phyloP scores from a whole-genome alignment of 2,888 invertebrate genomes.

The Cephus rjabovi region DNA sequence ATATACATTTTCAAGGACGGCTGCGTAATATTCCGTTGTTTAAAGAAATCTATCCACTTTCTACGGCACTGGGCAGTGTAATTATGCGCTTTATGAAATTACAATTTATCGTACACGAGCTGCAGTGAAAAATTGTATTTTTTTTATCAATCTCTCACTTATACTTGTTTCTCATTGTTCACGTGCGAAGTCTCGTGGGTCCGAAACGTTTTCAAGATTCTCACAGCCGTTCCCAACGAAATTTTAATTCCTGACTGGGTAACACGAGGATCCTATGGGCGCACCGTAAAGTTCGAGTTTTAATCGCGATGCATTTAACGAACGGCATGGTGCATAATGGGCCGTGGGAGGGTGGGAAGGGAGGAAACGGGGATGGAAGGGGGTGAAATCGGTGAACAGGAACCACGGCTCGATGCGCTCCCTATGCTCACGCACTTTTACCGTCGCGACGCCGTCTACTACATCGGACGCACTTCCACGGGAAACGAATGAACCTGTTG shows the following conservation, averaged over 20 bases:
- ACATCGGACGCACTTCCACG: constrained; percentile 2
- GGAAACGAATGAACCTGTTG: constrained; percentile 3
- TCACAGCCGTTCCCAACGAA: background rate
- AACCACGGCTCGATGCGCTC: constrained; percentile 63
- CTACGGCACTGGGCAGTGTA: background rate
- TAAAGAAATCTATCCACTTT: background rate
- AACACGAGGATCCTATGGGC: constrained; percentile 1
- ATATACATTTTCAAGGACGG: background rate
- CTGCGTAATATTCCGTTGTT: background rate
- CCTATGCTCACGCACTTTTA: constrained; percentile 59
- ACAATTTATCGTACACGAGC: background rate
- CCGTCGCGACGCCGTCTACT: constrained; percentile 28
- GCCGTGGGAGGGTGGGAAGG: constrained; percentile 12
- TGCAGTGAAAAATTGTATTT: background rate
- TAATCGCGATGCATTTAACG: constrained; percentile 8
- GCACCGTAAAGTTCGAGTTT: constrained; percentile 13
- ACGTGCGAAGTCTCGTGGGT: background rate
- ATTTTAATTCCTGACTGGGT: background rate
- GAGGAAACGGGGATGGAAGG: constrained; percentile 46
- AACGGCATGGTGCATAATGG: constrained; percentile 5
- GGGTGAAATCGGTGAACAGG: constrained; percentile 64
- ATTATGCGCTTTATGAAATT: background rate
- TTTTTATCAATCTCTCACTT: background rate
- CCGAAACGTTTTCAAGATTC: background rate
- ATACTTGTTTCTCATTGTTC: background rate